These are phyloP conservation scores for Ormia ochracea DNA, from an alignment of 2,888 invertebrate species.

Conservation along the genomic window DNA sequence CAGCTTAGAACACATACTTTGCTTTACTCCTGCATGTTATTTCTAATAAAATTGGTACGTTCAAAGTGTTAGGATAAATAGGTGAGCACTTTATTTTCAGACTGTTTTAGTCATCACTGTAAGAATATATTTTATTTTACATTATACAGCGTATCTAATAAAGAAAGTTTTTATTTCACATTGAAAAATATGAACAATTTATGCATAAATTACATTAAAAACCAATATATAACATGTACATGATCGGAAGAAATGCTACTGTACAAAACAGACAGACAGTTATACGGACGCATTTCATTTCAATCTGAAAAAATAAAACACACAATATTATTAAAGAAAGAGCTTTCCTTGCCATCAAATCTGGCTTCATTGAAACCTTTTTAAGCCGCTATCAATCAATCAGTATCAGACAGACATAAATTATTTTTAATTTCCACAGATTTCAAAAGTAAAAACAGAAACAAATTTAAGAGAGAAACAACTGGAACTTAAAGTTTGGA, in stretches of 20 bases:
- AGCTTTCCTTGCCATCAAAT: constrained; percentile 20
- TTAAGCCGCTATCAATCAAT: too few relatives aligned
- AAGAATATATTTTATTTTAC: background rate
- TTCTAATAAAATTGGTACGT: too few relatives aligned
- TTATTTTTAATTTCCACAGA: constrained; percentile 44
- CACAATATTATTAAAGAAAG: too few relatives aligned
- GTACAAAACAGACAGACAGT: constrained; percentile 4
- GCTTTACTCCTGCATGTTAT: too few relatives aligned
- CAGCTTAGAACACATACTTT: too few relatives aligned
- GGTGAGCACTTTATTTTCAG: too few relatives aligned
- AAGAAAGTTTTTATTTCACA: constrained; percentile 49
- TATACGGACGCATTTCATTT: constrained; percentile 4
- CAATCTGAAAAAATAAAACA: constrained; percentile 11
- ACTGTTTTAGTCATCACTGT: background rate
- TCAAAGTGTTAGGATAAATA: too few relatives aligned
- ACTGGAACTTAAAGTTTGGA: constrained; percentile 17
- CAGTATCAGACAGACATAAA: constrained; percentile 48
- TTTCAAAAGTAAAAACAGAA: constrained; percentile 6
- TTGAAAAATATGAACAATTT: constrained; percentile 48
- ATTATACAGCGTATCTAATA: constrained; percentile 44
- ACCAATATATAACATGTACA: constrained; percentile 41
- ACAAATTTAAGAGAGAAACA: background rate
- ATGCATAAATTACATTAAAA: constrained; percentile 55
- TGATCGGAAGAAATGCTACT: constrained; percentile 41
- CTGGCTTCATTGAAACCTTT: background rate